phyloP scores from a whole-genome alignment of 2,113 vertebrate genomes.

The Hylia prasina region DNA sequence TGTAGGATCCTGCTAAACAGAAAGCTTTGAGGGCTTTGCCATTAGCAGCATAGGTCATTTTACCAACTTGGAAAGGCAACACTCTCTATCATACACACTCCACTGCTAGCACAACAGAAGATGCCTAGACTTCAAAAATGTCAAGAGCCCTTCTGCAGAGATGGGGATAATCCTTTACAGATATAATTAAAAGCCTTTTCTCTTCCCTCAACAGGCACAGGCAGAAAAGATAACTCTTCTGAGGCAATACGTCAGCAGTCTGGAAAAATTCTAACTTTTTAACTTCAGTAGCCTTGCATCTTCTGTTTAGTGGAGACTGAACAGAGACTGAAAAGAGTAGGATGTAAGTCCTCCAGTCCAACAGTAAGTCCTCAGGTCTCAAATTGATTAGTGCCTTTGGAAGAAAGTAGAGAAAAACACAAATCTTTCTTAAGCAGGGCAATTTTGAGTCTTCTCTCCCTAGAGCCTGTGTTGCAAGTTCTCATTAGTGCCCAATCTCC shows the following conservation, averaged over 20 bases:
- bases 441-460: neutral
- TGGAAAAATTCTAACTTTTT: neutral
- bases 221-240: neutral
- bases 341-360: neutral
- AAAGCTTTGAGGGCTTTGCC: slow-evolving; percentile 15
- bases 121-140: slow-evolving; percentile 4
- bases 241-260: neutral
- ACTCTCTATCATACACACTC: neutral
- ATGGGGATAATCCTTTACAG: neutral
- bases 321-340: neutral
- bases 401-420: neutral
- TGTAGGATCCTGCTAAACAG: slow-evolving; percentile 23
- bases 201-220: neutral
- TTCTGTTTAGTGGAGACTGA: neutral
- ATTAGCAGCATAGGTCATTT: slow-evolving; percentile 31
- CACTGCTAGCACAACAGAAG: neutral
- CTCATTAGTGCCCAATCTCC: neutral
- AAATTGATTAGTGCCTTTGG: neutral
- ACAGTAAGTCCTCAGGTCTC: neutral
- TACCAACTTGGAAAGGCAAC: slow-evolving; percentile 9
- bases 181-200: slow-evolving; percentile 25
- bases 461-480: neutral
- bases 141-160: slow-evolving; percentile 17
- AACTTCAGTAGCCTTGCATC: neutral
- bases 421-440: neutral